Conservation (phyloP, 2,888 invertebrate genomes). For the Ditylenchus weischeri region DNA sequence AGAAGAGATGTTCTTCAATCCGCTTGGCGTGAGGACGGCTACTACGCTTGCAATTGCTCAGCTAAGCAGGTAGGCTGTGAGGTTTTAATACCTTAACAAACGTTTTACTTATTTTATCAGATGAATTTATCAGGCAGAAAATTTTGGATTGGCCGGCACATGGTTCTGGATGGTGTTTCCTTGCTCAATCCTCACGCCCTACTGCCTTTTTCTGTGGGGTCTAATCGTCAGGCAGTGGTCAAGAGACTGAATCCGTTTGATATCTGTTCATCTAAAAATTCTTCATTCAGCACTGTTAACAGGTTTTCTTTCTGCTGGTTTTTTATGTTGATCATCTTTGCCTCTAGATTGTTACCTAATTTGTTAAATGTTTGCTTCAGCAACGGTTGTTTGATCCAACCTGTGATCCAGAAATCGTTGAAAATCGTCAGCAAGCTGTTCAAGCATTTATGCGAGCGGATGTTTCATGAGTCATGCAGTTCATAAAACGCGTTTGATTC, state of each 20-base stretch:
- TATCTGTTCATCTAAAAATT: conserved; percentile 65
- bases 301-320: conserved; percentile 71
- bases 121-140: neutral
- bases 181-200: conserved; percentile 75
- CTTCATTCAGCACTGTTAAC: conserved; percentile 78
- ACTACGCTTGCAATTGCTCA: too few relatives aligned
- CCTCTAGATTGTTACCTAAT: conserved; percentile 17
- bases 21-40: too few relatives aligned
- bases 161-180: conserved; percentile 85
- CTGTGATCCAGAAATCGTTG: conserved; percentile 73
- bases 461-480: conserved; percentile 58
- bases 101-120: too few relatives aligned
- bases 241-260: neutral
- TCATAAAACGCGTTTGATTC: conserved; percentile 73
- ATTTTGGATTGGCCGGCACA: conserved; percentile 37
- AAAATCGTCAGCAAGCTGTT: conserved; percentile 78
- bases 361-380: conserved; percentile 26
- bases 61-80: too few relatives aligned
- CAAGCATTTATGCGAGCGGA: conserved; percentile 67
- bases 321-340: too few relatives aligned
- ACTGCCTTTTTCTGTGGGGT: conserved; percentile 11
- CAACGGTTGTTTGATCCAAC: conserved; percentile 91
- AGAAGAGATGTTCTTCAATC: too few relatives aligned
- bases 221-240: too few relatives aligned
- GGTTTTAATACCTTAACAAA: too few relatives aligned